Evolutionary conservation across 1,140 invertebrate species (phyloP).

Genomic region (Monochamus saltuarius): DNA sequence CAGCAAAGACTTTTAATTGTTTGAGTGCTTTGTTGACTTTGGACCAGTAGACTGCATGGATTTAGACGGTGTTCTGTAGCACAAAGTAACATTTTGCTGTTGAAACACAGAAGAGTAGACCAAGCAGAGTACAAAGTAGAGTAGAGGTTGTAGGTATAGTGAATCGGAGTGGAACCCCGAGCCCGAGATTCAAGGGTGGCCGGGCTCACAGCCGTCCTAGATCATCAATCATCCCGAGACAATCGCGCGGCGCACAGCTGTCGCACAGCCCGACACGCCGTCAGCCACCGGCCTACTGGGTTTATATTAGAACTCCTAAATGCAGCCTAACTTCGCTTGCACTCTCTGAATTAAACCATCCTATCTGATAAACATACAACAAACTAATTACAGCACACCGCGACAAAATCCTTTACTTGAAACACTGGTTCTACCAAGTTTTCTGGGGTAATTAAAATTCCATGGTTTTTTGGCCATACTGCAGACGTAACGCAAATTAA

Average conservation of each 20-base stretch:
- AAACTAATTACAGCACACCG: background rate
- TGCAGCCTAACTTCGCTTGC: slow-evolving; percentile 28
- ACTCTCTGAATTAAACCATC: slow-evolving; percentile 37
- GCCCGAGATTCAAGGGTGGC: slow-evolving; percentile 43
- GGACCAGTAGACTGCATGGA: background rate
- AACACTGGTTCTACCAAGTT: too few relatives aligned
- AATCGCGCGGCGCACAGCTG: slow-evolving; percentile 50
- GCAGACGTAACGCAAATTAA: too few relatives aligned
- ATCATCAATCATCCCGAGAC: slow-evolving; percentile 53
- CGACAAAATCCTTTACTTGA: too few relatives aligned
- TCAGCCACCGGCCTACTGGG: slow-evolving; percentile 43
- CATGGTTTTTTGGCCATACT: too few relatives aligned
- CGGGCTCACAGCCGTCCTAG: slow-evolving; percentile 45
- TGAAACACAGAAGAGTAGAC: slow-evolving; percentile 9
- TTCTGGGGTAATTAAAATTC: too few relatives aligned
- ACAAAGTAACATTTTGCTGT: slow-evolving; percentile 24
- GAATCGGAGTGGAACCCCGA: slow-evolving; percentile 41
- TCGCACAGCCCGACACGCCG: slow-evolving; percentile 46
- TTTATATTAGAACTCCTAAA: slow-evolving; percentile 31
- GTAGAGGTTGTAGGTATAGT: slow-evolving; percentile 38
- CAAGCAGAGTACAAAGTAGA: slow-evolving; percentile 18
- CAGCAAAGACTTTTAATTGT: too few relatives aligned
- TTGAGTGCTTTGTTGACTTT: background rate
- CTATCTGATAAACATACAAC: slow-evolving; percentile 31
- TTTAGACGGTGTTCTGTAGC: slow-evolving; percentile 6